Percentiles rank a stretch among this genome's conserved stretches.
Evolutionary conservation across 2,888 invertebrate species (phyloP).

Genomic region (Bellardia pandia): DNA sequence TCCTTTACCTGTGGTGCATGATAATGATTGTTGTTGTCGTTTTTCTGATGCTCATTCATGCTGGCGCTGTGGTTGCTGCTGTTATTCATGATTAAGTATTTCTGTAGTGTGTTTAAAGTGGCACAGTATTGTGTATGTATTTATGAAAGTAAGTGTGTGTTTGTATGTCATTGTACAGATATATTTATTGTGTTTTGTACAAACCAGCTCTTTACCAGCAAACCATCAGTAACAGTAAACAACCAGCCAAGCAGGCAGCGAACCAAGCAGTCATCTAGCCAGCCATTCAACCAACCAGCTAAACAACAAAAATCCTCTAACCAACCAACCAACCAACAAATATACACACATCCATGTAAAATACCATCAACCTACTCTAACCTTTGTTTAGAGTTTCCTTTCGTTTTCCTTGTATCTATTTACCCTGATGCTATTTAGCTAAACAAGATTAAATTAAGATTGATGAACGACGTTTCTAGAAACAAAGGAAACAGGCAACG

Average conservation of each 20-base stretch:
- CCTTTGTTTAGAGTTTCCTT: slow-evolving; percentile 11
- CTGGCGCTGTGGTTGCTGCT: slow-evolving; percentile 19
- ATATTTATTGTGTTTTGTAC: slow-evolving; percentile 1
- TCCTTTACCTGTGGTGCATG: slow-evolving; percentile 36
- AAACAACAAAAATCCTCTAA: slow-evolving; percentile 1
- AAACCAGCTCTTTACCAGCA: slow-evolving; percentile 2
- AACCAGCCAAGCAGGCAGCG: slow-evolving; percentile 10
- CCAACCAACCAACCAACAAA: not conserved
- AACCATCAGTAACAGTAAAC: slow-evolving; percentile 19
- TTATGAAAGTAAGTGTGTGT: not conserved
- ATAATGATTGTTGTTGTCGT: slow-evolving; percentile 41
- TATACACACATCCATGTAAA: not conserved
- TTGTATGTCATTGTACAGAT: not conserved
- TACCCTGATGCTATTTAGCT: slow-evolving; percentile 63
- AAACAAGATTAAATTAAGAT: slow-evolving; percentile 64
- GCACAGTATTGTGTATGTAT: not conserved
- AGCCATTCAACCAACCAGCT: not conserved
- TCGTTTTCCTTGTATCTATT: slow-evolving; percentile 39
- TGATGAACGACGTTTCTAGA: slow-evolving; percentile 55
- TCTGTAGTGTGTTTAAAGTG: not conserved
- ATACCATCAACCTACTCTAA: slow-evolving; percentile 8
- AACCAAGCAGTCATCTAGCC: not conserved
- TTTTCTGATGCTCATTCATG: slow-evolving; percentile 20
- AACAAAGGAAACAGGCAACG: slow-evolving; percentile 49
- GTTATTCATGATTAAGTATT: slow-evolving; percentile 48